phyloP scores from a whole-genome alignment of 2,888 invertebrate genomes.

The Papilio demoleus region DNA sequence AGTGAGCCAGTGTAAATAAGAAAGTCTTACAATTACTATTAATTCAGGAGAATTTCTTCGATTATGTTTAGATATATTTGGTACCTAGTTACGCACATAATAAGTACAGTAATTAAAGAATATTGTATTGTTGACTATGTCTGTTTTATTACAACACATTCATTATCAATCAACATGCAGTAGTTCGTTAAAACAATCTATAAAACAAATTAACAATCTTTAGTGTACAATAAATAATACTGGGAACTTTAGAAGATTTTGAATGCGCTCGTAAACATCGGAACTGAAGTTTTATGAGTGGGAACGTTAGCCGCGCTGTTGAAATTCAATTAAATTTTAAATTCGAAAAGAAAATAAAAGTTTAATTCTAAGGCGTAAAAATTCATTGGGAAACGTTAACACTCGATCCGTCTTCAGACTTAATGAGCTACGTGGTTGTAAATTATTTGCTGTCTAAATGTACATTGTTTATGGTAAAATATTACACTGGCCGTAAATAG shows the following conservation, averaged over 20 bases:
- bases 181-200: constrained; percentile 5
- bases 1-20: no score
- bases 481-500: no score
- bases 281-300: constrained; percentile 17
- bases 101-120: no score
- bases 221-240: constrained; percentile 23
- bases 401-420: background rate
- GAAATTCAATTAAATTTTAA: constrained; percentile 26
- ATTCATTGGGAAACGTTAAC: constrained; percentile 13
- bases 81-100: no score
- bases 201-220: constrained; percentile 24
- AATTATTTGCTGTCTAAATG: background rate
- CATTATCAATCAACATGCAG: no score
- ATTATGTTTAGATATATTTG: no score
- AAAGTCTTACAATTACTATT: no score
- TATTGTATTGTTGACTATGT: background rate
- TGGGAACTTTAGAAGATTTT: background rate
- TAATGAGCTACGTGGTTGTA: background rate
- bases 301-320: constrained; percentile 8
- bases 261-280: constrained; percentile 17
- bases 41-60: no score
- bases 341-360: constrained; percentile 17
- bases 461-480: background rate
- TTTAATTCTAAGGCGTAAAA: background rate
- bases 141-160: background rate